Evolutionary conservation across 2,797 vertebrate genomes (phyloP).

Genomic region (Pteropus rufus): DNA sequence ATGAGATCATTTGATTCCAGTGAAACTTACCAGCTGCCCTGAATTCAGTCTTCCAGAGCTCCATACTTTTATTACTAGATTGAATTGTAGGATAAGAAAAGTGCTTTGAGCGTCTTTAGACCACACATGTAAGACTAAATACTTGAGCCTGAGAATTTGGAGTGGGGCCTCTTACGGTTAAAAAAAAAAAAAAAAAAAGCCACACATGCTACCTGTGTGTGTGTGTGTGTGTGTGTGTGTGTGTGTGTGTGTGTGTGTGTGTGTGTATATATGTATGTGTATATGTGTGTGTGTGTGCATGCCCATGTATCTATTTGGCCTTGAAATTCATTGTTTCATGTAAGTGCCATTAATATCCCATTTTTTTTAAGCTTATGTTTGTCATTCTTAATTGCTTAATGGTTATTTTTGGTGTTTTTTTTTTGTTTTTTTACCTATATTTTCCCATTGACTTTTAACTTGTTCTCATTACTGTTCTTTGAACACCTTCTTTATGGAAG

Average conservation of each 20-base stretch:
- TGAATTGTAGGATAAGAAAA: conserved; percentile 67
- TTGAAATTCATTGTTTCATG: conserved; percentile 34
- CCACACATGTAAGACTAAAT: conserved; percentile 38
- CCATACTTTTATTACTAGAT: conserved; percentile 54
- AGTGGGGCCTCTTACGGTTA: neutral
- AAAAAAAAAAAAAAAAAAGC: neutral
- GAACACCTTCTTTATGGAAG: conserved; percentile 23
- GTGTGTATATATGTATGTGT: too few species aligned
- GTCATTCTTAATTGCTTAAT: neutral
- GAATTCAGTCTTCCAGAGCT: conserved; percentile 55
- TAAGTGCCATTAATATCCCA: conserved; percentile 19
- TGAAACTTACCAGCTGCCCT: conserved; percentile 61
- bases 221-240: neutral
- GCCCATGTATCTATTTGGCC: neutral
- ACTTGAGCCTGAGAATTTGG: conserved; percentile 56
- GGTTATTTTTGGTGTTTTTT: neutral
- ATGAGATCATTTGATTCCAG: conserved; percentile 60
- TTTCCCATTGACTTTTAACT: conserved; percentile 22
- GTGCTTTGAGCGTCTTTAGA: conserved; percentile 64
- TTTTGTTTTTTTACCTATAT: neutral
- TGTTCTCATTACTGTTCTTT: conserved; percentile 41
- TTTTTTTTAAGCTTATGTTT: conserved; percentile 4
- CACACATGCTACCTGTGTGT: neutral
- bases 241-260: neutral
- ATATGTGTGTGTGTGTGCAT: neutral